These are phyloP conservation scores for Hydra vulgaris DNA, from an alignment of 30 jellyfish, hydroid and myxozoan genomes.

Conservation along the genomic window DNA sequence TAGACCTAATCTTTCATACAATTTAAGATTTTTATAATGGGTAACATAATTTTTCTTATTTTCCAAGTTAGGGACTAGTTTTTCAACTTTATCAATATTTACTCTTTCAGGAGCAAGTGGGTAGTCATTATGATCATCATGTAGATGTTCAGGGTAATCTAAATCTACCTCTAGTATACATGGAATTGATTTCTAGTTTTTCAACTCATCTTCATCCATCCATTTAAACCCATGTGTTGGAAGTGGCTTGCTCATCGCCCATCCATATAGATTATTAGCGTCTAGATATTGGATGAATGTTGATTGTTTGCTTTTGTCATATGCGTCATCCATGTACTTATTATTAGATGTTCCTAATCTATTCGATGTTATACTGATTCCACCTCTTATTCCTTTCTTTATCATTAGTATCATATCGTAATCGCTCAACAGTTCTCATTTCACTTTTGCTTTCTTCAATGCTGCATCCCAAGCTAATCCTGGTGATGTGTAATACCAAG, in stretches of 20 bases:
- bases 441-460: slow-evolving; percentile 17
- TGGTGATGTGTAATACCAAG: slow-evolving; percentile 34
- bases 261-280: slow-evolving; percentile 62
- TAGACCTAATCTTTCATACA: not conserved
- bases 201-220: slow-evolving; percentile 15
- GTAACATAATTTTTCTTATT: slow-evolving; percentile 11
- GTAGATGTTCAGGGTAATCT: slow-evolving; percentile 23
- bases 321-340: not conserved
- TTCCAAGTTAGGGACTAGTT: slow-evolving; percentile 19
- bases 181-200: not conserved
- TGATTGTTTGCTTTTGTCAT: slow-evolving; percentile 4
- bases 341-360: slow-evolving; percentile 25
- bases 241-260: slow-evolving; percentile 61
- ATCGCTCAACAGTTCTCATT: slow-evolving; percentile 27
- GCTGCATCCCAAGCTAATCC: slow-evolving; percentile 53
- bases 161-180: slow-evolving; percentile 23
- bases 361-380: slow-evolving; percentile 8
- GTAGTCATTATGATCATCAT: slow-evolving; percentile 2
- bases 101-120: slow-evolving; percentile 22
- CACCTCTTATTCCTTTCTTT: slow-evolving; percentile 40
- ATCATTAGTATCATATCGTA: slow-evolving; percentile 12
- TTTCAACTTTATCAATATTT: slow-evolving; percentile 13
- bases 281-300: slow-evolving; percentile 32
- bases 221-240: slow-evolving; percentile 45
- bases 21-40: not conserved